Evolutionary conservation across 1,140 invertebrate species (phyloP).

Genomic region (Nasonia longicornis): DNA sequence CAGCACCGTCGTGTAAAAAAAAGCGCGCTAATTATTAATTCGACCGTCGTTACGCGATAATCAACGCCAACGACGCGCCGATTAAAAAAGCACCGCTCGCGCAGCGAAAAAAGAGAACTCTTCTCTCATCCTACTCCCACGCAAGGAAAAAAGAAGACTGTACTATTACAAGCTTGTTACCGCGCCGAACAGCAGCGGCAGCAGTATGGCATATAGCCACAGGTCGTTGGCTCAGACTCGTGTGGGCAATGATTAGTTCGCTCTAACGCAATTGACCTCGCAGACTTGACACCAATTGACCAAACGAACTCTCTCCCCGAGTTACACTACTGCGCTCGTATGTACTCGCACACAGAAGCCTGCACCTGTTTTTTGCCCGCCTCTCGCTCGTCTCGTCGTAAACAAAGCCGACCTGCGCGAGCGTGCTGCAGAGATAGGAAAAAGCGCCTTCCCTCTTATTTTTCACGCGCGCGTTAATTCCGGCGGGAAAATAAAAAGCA

Average conservation of each 20-base stretch:
- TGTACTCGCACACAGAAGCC: background rate
- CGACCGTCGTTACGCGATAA: too few species aligned
- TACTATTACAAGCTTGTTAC: slow-evolving; percentile 34
- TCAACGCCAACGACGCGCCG: too few species aligned
- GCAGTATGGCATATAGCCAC: background rate
- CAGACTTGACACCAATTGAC: slow-evolving; percentile 59
- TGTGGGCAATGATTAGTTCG: slow-evolving; percentile 46
- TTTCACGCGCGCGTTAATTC: slow-evolving; percentile 4
- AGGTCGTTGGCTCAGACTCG: slow-evolving; percentile 47
- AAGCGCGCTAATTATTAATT: too few species aligned
- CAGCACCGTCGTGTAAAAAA: too few species aligned
- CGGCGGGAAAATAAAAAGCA: background rate
- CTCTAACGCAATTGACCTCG: slow-evolving; percentile 55
- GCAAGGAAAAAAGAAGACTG: background rate
- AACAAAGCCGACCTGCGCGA: background rate
- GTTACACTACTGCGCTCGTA: background rate
- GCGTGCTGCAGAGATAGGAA: background rate
- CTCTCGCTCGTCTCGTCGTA: background rate
- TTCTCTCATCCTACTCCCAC: too few species aligned
- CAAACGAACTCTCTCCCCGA: slow-evolving; percentile 41
- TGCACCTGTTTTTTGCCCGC: background rate
- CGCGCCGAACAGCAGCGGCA: background rate
- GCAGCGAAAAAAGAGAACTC: background rate
- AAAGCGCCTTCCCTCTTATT: background rate
- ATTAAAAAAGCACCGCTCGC: too few species aligned